Evolutionary conservation across 1,140 invertebrate genomes (phyloP), one percentile per base, ranked within the genome.

Genomic region (Drosophila kanapiae): DNA sequence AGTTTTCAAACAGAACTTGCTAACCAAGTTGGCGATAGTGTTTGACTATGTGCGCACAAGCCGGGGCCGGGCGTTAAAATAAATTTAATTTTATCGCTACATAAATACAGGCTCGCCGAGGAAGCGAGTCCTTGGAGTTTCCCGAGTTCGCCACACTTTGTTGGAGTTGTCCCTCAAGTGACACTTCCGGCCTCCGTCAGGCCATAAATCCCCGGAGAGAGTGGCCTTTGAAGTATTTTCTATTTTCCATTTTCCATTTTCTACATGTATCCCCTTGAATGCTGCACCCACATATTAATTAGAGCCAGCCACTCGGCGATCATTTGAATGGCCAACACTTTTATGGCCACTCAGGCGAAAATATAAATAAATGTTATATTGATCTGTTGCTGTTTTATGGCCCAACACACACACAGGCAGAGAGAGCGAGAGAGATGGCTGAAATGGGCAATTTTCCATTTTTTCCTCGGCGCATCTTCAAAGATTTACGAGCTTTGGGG

Each of bases 51-150:
- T 86, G 82, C 48, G 82, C 82, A 86, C 82, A 81, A 68, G 78
- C 65, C 67, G 58, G 58, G 63, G 72, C 35, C 2, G 53, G 82
- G 85, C 81, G 74, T 88, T 84, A 84, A 87, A 88, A 88, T 88
- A 88, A 88, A 88, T 88, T 88, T 90, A 84, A 88, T 90, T 88
- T 88, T 88, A 88, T 88, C 84, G 84, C 84, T 81, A 88, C 84
- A 90, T 88, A 88, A 88, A 88, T 90, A 87, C 53, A 58, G 57
- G 65, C 80, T 35, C 51, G 13, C 6, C 42, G 67, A 2, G 33
- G 8, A 27, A 59, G 60, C 37, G 9, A 48, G n/a, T 31, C 23
- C 51, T 54, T 23, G 40, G 49, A 42, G 47, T 53, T 31, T 4
- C 7, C 14, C 1, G 37, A 37, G 40, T 47, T 51, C 16, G n/a